Conservation (phyloP, 2,888 invertebrate genomes). For the Leptinotarsa haldemani region DNA sequence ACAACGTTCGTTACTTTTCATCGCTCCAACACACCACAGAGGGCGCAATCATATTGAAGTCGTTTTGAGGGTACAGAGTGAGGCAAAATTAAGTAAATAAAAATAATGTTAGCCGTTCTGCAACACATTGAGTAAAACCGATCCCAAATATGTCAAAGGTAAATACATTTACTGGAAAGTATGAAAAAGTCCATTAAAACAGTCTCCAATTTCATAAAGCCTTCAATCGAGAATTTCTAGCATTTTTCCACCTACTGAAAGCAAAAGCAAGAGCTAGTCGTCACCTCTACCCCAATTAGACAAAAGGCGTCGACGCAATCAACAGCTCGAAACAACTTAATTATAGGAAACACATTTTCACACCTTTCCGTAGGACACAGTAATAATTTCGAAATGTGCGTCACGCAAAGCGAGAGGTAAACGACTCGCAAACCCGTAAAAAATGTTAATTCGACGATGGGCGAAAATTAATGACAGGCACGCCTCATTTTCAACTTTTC, state of each 20-base stretch:
- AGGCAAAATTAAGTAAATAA: too few species aligned
- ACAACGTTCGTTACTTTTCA: too few species aligned
- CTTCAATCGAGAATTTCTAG: not conserved
- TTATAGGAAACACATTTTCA: conserved; percentile 13
- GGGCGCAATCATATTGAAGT: too few species aligned
- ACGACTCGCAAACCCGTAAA: not conserved
- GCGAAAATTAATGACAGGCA: conserved; percentile 8
- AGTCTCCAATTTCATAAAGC: not conserved
- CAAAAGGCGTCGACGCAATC: not conserved
- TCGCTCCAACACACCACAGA: too few species aligned
- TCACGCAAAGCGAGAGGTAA: not conserved
- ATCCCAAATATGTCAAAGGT: too few species aligned
- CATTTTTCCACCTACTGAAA: conserved; percentile 2
- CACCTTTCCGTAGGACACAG: conserved; percentile 15
- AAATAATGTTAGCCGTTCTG: too few species aligned
- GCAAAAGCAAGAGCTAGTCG: not conserved
- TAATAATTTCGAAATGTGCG: not conserved
- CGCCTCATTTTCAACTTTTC: conserved; percentile 10
- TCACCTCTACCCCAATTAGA: not conserved
- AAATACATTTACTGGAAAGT: too few species aligned
- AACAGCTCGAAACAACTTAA: conserved; percentile 13
- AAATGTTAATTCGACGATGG: conserved; percentile 16
- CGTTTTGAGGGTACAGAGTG: too few species aligned
- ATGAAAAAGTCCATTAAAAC: too few species aligned
- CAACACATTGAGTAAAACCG: too few species aligned